A percentile compares a stretch with the other conserved stretches of the same genome.
phyloP scores from a whole-genome alignment of 1,140 invertebrate genomes.

The Ostrea edulis region DNA sequence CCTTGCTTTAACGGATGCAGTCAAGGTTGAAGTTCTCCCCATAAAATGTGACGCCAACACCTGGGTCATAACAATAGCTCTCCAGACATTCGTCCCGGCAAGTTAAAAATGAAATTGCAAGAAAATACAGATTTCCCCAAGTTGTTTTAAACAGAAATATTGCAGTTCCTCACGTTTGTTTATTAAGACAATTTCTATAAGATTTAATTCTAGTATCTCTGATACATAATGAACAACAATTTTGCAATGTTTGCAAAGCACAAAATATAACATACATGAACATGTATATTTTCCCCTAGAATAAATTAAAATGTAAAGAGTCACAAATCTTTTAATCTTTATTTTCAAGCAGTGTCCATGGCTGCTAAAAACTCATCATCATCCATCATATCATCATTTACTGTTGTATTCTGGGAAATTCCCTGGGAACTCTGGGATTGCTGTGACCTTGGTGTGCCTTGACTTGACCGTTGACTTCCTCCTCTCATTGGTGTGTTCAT shows the following conservation, averaged over 20 bases:
- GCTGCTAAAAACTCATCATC: conserved; percentile 53
- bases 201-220: too few relatives aligned
- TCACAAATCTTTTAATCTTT: neutral
- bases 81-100: too few relatives aligned
- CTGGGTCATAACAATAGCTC: too few relatives aligned
- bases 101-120: too few relatives aligned
- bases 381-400: conserved; percentile 62
- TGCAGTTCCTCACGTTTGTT: too few relatives aligned
- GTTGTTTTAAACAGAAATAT: too few relatives aligned
- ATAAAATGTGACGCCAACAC: too few relatives aligned
- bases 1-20: too few relatives aligned
- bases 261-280: neutral
- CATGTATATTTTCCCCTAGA: neutral
- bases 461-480: conserved; percentile 46
- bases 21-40: too few relatives aligned
- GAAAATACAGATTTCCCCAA: too few relatives aligned
- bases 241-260: neutral
- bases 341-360: conserved; percentile 47
- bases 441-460: conserved; percentile 53
- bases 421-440: conserved; percentile 37
- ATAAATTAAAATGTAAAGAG: neutral
- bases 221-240: too few relatives aligned
- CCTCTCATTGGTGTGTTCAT: neutral
- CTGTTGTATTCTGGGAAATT: conserved; percentile 31
- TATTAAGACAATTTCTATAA: too few relatives aligned